Percentiles rank a stretch among this genome's conserved stretches.
Conservation (phyloP, 2,888 invertebrate genomes). For the Drosophila niveifrons region DNA sequence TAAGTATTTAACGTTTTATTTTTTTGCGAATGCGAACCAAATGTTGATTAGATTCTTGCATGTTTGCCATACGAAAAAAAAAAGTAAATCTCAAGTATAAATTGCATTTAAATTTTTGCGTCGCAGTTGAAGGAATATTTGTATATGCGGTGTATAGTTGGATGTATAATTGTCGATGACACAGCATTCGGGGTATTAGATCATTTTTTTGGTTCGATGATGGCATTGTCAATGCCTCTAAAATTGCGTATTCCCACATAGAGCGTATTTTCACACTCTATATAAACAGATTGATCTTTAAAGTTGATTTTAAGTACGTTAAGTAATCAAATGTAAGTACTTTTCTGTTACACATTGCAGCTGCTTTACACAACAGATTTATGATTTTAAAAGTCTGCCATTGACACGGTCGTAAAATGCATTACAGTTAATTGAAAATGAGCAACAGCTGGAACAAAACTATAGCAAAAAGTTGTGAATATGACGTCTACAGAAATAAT, state of each 20-base stretch:
- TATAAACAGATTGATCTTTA: background rate
- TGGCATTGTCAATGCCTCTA: slow-evolving; percentile 51
- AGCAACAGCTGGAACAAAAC: slow-evolving; percentile 2
- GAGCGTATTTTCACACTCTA: background rate
- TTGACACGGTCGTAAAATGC: slow-evolving; percentile 3
- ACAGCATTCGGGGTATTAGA: slow-evolving; percentile 63
- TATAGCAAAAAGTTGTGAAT: background rate
- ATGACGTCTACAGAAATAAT: background rate
- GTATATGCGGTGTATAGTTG: slow-evolving; percentile 36
- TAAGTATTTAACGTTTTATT: slow-evolving; percentile 17
- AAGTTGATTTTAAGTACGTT: background rate
- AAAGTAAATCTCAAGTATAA: slow-evolving; percentile 70
- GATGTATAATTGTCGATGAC: slow-evolving; percentile 73
- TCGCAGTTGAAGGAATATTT: slow-evolving; percentile 59
- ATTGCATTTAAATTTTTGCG: slow-evolving; percentile 66
- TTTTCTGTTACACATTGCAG: slow-evolving; percentile 9
- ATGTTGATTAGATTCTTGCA: slow-evolving; percentile 71
- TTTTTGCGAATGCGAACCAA: slow-evolving; percentile 1
- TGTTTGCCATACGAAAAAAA: slow-evolving; percentile 47
- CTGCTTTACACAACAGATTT: slow-evolving; percentile 14
- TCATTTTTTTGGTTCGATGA: slow-evolving; percentile 63
- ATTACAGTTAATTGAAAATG: slow-evolving; percentile 11
- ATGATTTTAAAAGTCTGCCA: background rate
- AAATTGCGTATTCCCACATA: slow-evolving; percentile 15
- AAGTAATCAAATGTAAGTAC: background rate